Conservation (phyloP, 2,888 invertebrate species). For the Parnassius apollo region DNA sequence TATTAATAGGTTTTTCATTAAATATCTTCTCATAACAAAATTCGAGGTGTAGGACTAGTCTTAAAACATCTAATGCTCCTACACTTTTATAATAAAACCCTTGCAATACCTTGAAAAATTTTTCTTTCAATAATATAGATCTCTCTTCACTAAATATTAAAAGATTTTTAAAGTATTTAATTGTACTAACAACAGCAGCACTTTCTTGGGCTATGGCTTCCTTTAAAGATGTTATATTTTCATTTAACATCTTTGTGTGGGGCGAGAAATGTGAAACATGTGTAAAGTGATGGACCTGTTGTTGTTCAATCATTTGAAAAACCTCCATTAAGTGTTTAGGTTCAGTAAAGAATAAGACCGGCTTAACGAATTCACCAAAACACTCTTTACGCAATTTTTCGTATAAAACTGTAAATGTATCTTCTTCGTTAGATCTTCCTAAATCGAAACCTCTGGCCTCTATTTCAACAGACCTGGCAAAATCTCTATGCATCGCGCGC, state of each 20-base stretch:
- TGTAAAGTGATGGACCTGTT: conserved; percentile 83
- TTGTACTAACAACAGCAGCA: conserved; percentile 43
- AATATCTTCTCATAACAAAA: conserved; percentile 83
- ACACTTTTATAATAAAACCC: conserved; percentile 80
- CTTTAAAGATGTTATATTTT: conserved; percentile 69
- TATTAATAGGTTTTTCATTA: conserved; percentile 79
- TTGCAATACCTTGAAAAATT: conserved; percentile 78
- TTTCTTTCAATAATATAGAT: conserved; percentile 71
- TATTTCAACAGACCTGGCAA: conserved; percentile 69
- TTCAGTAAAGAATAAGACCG: conserved; percentile 79
- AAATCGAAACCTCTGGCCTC: conserved; percentile 70
- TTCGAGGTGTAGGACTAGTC: conserved; percentile 81
- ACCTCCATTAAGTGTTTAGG: conserved; percentile 79
- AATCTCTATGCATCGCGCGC: conserved; percentile 77
- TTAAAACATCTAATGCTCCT: conserved; percentile 78
- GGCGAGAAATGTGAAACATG: conserved; percentile 81
- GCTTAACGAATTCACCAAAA: conserved; percentile 56
- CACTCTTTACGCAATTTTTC: conserved; percentile 74
- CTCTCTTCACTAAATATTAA: conserved; percentile 73
- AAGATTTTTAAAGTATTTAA: conserved; percentile 49
- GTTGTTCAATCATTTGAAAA: conserved; percentile 82
- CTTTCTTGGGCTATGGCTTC: conserved; percentile 56
- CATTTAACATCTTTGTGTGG: conserved; percentile 71
- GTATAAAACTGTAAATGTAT: conserved; percentile 63
- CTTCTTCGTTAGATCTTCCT: conserved; percentile 57